phyloP scores from a whole-genome alignment of 2,113 vertebrate genomes.

The Turnix velox region DNA sequence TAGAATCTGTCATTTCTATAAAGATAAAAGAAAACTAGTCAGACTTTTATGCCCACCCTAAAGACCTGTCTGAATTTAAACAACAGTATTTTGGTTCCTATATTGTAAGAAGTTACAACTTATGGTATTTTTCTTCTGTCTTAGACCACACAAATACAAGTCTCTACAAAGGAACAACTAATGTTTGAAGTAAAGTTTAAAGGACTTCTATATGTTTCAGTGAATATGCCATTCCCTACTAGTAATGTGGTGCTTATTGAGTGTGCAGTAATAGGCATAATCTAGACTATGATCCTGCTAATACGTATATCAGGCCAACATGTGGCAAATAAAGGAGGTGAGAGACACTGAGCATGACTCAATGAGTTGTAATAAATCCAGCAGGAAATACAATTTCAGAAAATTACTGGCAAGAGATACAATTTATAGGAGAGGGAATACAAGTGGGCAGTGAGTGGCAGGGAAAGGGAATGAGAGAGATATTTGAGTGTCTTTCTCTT shows the following conservation, averaged over 20 bases:
- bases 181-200: background rate
- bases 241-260: background rate
- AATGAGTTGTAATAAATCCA: background rate
- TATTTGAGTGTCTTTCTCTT: background rate
- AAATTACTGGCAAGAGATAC: background rate
- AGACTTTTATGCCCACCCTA: background rate
- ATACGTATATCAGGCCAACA: background rate
- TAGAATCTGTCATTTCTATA: background rate
- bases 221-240: background rate
- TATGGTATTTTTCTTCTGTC: background rate
- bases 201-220: background rate
- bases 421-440: background rate
- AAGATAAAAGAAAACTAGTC: background rate
- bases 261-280: background rate
- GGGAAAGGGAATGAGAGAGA: background rate
- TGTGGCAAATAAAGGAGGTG: background rate
- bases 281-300: background rate
- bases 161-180: background rate
- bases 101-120: background rate
- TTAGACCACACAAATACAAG: background rate
- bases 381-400: background rate
- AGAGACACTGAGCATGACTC: background rate
- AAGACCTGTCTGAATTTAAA: background rate
- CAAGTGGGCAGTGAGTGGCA: accelerated
- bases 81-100: background rate